Evolutionary conservation across 2,113 vertebrate genomes (phyloP).

Genomic region (Oenanthe oenanthe): DNA sequence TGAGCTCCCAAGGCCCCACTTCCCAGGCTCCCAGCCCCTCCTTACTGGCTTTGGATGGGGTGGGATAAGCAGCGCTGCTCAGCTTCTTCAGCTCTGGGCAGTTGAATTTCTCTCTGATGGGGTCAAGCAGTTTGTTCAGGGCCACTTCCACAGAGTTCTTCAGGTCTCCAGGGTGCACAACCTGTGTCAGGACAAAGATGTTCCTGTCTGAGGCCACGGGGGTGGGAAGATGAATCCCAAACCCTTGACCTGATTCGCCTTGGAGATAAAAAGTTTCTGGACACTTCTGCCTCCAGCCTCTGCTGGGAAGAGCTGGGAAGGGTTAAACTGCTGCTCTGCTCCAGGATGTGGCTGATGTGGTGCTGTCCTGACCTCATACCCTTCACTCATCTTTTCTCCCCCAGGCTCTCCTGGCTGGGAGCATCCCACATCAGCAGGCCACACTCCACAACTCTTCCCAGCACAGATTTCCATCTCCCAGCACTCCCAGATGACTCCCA

Average conservation of each 20-base stretch:
- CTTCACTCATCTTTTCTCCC: background rate
- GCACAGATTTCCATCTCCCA: background rate
- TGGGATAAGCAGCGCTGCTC: conserved; percentile 84
- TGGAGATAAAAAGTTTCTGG: background rate
- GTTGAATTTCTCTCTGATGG: conserved; percentile 94
- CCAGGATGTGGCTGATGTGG: background rate
- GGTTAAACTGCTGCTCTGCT: background rate
- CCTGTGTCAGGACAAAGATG: conserved; percentile 54
- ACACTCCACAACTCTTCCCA: background rate
- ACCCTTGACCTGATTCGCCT: background rate
- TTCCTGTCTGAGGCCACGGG: background rate
- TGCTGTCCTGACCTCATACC: background rate
- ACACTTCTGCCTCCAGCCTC: background rate
- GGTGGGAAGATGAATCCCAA: background rate
- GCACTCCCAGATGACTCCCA: background rate
- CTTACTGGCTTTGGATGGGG: conserved; percentile 86
- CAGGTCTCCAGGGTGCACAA: conserved; percentile 92
- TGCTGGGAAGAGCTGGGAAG: background rate
- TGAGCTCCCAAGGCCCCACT: background rate
- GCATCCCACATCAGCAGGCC: background rate
- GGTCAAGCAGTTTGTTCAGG: conserved; percentile 91
- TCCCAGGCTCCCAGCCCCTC: background rate
- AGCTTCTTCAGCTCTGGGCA: conserved; percentile 88
- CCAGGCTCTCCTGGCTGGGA: fast-evolving
- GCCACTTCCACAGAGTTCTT: conserved; percentile 92